phyloP scores from a whole-genome alignment of 2,888 invertebrate genomes.

The Diabrotica balteata region DNA sequence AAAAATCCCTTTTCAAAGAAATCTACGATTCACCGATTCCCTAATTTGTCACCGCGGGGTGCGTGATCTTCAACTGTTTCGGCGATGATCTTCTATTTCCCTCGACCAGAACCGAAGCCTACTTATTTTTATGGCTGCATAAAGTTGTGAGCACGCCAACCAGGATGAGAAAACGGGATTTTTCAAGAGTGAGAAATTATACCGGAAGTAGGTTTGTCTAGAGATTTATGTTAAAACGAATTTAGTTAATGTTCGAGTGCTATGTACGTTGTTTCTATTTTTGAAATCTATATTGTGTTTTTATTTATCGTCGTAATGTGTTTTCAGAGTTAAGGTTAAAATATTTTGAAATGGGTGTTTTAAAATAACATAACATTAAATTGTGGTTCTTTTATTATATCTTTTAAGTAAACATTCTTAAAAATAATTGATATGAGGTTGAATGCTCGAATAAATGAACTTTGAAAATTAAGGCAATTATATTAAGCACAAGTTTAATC shows the following conservation, averaged over 20 bases:
- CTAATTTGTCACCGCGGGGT: background rate
- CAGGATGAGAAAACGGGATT: background rate
- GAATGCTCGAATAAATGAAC: no score
- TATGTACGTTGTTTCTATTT: constrained; percentile 2
- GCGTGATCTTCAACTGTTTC: constrained; percentile 7
- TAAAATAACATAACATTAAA: no score
- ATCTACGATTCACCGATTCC: no score
- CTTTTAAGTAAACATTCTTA: no score
- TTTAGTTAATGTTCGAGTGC: constrained; percentile 11
- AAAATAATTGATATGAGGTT: background rate
- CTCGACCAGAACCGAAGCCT: background rate
- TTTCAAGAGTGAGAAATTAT: constrained; percentile 2
- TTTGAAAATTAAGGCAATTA: no score
- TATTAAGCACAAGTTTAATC: no score
- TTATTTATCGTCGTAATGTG: background rate
- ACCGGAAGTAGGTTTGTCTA: background rate
- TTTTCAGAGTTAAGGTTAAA: no score
- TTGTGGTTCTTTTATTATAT: no score
- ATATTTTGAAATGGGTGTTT: no score
- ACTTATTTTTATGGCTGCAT: constrained; percentile 5
- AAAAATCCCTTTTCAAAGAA: no score
- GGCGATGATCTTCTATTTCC: background rate
- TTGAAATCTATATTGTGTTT: background rate
- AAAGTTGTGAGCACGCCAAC: constrained; percentile 4
- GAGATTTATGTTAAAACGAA: constrained; percentile 20